Percentiles rank a stretch among this genome's conserved stretches.
Conservation (phyloP, 2,113 vertebrate genomes). For the Oophaga pumilio region DNA sequence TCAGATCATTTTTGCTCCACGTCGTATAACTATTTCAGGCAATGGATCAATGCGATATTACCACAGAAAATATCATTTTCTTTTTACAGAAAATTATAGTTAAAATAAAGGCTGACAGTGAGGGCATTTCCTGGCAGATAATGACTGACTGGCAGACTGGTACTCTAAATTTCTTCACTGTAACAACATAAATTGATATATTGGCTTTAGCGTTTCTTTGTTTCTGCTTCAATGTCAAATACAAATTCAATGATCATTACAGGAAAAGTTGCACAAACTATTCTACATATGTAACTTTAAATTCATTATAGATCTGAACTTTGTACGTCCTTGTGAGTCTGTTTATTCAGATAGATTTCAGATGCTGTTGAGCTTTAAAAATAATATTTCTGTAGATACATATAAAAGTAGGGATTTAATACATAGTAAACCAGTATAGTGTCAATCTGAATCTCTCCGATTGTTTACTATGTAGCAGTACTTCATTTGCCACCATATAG, state of each 20-base stretch:
- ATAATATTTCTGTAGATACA: too few relatives aligned
- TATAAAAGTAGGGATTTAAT: too few relatives aligned
- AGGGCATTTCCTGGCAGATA: conserved; percentile 59
- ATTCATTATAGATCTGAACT: conserved; percentile 15
- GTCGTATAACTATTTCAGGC: conserved; percentile 54
- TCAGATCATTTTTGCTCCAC: conserved; percentile 46
- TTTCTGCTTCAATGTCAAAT: conserved; percentile 55
- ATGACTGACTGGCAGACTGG: conserved; percentile 59
- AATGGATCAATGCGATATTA: conserved; percentile 56
- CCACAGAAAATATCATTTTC: conserved; percentile 58
- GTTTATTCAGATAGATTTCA: background rate
- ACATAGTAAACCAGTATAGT: too few relatives aligned
- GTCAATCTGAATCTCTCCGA: too few relatives aligned
- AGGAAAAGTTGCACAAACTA: conserved; percentile 40
- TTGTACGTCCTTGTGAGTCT: background rate
- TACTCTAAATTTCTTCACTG: conserved; percentile 51
- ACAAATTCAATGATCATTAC: conserved; percentile 52
- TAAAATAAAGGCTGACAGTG: conserved; percentile 57
- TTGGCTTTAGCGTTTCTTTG: conserved; percentile 55
- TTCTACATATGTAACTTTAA: conserved; percentile 28
- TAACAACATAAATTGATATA: conserved; percentile 55
- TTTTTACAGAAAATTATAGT: conserved; percentile 58
- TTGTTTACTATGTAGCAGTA: too few relatives aligned
- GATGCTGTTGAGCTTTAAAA: background rate
- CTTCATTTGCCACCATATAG: too few relatives aligned